Conservation (phyloP, 2,797 vertebrate genomes). For the Cossypha polioptera region DNA sequence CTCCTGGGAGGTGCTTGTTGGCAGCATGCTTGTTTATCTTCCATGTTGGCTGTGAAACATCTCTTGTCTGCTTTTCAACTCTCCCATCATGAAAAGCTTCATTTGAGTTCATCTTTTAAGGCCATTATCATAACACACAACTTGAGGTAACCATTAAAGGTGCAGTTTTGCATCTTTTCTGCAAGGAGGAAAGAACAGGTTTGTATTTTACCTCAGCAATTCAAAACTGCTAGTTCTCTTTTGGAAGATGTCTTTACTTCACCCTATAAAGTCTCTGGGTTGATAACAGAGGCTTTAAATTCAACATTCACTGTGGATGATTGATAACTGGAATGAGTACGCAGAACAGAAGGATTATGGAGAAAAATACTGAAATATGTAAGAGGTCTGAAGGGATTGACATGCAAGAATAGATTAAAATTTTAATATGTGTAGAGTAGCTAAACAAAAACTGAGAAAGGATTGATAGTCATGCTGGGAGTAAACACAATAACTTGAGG, state of each 20-base stretch:
- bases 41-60: not conserved
- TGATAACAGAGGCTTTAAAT: not conserved
- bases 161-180: not conserved
- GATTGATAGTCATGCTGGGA: slow-evolving; percentile 41
- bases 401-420: slow-evolving; percentile 41
- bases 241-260: not conserved
- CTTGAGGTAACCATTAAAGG: not conserved
- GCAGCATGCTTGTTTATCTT: not conserved
- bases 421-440: slow-evolving; percentile 36
- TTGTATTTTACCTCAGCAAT: not conserved
- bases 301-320: not conserved
- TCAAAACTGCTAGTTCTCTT: not conserved
- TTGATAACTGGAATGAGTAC: not conserved
- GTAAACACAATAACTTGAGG: slow-evolving; percentile 48
- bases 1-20: not conserved
- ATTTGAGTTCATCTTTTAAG: not conserved
- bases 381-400: slow-evolving; percentile 44
- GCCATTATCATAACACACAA: not conserved
- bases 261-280: not conserved
- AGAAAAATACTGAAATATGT: not conserved
- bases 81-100: not conserved
- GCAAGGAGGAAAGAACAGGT: not conserved
- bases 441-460: slow-evolving; percentile 45
- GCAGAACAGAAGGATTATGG: slow-evolving; percentile 5
- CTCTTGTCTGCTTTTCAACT: not conserved